phyloP scores from a whole-genome alignment of 2,113 vertebrate species.

The Empidonax alnorum region DNA sequence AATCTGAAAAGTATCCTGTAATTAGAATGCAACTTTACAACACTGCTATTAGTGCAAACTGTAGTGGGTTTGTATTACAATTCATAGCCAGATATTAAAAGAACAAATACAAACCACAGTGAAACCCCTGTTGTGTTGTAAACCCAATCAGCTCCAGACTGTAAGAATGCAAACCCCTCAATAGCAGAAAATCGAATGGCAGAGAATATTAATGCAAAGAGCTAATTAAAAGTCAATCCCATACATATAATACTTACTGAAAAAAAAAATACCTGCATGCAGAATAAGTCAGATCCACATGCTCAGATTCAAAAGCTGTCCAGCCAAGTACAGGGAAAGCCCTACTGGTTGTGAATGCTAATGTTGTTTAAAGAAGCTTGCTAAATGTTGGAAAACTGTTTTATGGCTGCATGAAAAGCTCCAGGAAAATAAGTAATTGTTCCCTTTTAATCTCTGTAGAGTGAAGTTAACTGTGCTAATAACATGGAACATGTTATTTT shows the following conservation, averaged over 20 bases:
- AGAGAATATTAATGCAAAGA: not conserved
- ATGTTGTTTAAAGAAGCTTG: not conserved
- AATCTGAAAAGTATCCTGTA: not conserved
- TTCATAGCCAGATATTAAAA: not conserved
- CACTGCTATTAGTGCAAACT: not conserved
- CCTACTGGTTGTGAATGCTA: not conserved
- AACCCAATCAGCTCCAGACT: not conserved
- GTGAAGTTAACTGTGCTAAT: not conserved
- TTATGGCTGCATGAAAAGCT: not conserved
- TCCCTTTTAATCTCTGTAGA: not conserved
- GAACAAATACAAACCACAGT: not conserved
- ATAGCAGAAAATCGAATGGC: not conserved
- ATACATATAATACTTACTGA: not conserved
- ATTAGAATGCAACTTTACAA: not conserved
- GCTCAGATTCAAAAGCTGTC: not conserved
- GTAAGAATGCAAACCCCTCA: not conserved
- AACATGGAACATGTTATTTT: not conserved
- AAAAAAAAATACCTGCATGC: not conserved
- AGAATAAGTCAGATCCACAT: not conserved
- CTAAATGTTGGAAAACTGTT: not conserved
- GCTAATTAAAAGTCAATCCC: not conserved
- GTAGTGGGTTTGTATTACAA: not conserved
- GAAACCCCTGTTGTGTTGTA: slow-evolving; percentile 3
- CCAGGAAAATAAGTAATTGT: not conserved
- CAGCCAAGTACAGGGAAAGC: not conserved